phyloP scores from a whole-genome alignment of 2,797 vertebrate genomes.

The Falco biarmicus region DNA sequence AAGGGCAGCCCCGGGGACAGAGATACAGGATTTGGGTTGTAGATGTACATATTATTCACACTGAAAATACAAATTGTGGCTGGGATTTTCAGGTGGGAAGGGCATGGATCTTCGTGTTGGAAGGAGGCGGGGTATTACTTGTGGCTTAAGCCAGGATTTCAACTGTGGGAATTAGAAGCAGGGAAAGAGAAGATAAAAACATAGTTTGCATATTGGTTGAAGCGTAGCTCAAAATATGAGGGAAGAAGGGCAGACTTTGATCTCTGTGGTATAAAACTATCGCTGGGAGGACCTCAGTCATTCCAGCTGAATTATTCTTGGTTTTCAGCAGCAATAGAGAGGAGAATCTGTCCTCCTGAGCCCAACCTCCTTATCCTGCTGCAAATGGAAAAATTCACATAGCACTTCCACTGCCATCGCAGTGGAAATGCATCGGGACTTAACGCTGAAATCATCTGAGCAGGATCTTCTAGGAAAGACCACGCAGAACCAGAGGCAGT shows the following conservation, averaged over 20 bases:
- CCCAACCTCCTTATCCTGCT: not conserved
- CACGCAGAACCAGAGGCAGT: not conserved
- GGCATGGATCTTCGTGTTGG: not conserved
- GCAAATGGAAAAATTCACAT: not conserved
- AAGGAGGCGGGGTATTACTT: not conserved
- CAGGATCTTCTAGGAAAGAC: constrained; percentile 8
- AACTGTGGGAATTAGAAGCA: not conserved
- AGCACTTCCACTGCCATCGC: not conserved
- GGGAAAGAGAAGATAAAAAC: not conserved
- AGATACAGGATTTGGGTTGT: not conserved
- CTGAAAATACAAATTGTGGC: not conserved
- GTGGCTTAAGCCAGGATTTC: not conserved
- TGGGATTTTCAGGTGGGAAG: constrained; percentile 5
- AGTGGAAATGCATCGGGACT: not conserved
- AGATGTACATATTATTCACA: not conserved
- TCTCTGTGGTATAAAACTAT: constrained; percentile 3
- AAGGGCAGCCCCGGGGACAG: not conserved
- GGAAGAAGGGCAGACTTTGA: constrained; percentile 28
- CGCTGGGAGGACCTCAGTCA: not conserved
- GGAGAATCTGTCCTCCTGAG: not conserved
- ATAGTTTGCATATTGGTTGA: constrained; percentile 26
- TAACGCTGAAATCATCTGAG: not conserved
- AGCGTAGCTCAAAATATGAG: not conserved
- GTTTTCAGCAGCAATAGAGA: not conserved
- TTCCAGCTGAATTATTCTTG: not conserved